A percentile compares a stretch with the other conserved stretches of the same genome.
Conservation (phyloP, 23 tunicate species). For the Halocynthia roretzi region DNA sequence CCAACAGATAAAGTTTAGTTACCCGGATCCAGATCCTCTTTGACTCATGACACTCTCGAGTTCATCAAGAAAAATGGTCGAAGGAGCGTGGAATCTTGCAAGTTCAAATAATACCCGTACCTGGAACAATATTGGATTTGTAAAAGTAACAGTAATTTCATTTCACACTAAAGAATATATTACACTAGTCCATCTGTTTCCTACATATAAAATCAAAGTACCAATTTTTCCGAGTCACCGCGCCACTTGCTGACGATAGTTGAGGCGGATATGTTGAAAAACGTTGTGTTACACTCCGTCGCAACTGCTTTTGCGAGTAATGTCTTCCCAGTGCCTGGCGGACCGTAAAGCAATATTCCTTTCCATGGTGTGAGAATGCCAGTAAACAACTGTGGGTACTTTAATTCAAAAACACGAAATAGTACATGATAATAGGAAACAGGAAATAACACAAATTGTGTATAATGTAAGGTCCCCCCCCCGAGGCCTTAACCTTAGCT, state of each 20-base stretch:
- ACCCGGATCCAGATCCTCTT: conserved; percentile 94
- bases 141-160: neutral
- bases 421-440: neutral
- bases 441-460: neutral
- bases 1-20: neutral
- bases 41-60: conserved; percentile 94
- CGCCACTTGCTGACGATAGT: conserved; percentile 98
- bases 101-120: conserved; percentile 90
- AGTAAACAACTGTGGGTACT: conserved; percentile 93
- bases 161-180: neutral
- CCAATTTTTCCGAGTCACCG: conserved; percentile 95
- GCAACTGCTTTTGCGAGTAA: conserved; percentile 95
- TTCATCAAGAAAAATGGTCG: conserved; percentile 93
- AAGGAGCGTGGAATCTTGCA: conserved; percentile 93
- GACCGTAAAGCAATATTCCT: conserved; percentile 86
- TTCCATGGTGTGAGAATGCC: conserved; percentile 96
- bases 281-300: conserved; percentile 94
- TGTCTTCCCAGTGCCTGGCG: conserved; percentile 97
- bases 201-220: neutral
- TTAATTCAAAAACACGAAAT: neutral
- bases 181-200: neutral
- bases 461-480: neutral
- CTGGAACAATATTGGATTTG: conserved; percentile 19
- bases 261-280: conserved; percentile 93
- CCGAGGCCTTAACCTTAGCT: neutral